phyloP scores from a whole-genome alignment of 2,113 vertebrate species.

The Hypanus sabinus region DNA sequence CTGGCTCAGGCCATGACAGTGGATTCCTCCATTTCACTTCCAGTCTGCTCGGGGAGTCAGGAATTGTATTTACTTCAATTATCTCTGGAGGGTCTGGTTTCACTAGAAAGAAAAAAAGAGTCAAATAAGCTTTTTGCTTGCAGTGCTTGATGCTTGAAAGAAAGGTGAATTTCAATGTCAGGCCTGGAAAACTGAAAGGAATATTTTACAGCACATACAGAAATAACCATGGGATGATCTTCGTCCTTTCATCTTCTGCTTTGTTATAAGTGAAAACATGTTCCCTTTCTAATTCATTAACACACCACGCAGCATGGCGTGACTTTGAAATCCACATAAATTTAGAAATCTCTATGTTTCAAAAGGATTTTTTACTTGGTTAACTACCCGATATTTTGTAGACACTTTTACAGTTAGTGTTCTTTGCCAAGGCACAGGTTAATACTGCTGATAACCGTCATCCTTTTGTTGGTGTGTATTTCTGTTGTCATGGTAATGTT shows the following conservation, averaged over 20 bases:
- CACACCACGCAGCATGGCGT: background rate
- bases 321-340: background rate
- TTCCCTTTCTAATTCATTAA: background rate
- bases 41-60: constrained; percentile 71
- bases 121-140: background rate
- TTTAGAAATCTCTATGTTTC: background rate
- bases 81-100: constrained; percentile 92
- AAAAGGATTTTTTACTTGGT: background rate
- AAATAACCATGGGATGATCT: background rate
- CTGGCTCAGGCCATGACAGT: constrained; percentile 83
- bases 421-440: background rate
- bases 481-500: background rate
- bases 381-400: background rate
- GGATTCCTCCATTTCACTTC: constrained; percentile 91
- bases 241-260: background rate
- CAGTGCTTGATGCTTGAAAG: background rate
- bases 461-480: background rate
- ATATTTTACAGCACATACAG: background rate
- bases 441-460: background rate
- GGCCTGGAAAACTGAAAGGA: background rate
- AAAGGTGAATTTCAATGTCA: background rate
- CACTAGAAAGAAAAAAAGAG: constrained; percentile 57
- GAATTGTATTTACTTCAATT: constrained; percentile 77
- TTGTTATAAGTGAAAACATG: background rate
- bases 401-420: background rate